phyloP scores from a whole-genome alignment of 1,140 invertebrate genomes.

The Adelges cooleyi region DNA sequence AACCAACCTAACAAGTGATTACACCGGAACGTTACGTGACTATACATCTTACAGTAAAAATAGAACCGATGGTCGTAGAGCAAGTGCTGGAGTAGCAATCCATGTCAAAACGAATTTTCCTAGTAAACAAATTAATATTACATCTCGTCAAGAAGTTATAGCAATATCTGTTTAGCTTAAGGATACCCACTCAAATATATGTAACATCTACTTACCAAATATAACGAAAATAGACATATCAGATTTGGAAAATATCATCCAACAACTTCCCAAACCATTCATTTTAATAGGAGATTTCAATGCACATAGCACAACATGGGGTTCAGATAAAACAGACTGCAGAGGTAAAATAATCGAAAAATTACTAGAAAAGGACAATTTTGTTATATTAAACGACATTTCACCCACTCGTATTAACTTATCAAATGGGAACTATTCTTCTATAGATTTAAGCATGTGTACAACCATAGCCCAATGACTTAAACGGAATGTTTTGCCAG shows the following conservation, averaged over 20 bases:
- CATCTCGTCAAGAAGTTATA: not conserved
- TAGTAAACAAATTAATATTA: not conserved
- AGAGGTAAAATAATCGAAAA: not conserved
- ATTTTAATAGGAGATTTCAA: not conserved
- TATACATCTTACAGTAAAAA: not conserved
- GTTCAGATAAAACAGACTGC: not conserved
- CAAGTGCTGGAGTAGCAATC: not conserved
- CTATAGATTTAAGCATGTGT: not conserved
- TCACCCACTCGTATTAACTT: not conserved
- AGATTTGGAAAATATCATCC: not conserved
- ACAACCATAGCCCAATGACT: not conserved
- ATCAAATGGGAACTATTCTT: not conserved
- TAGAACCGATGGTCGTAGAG: not conserved
- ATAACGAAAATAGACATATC: not conserved
- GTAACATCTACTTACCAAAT: not conserved
- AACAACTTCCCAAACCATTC: not conserved
- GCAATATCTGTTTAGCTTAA: not conserved
- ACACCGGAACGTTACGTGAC: not conserved
- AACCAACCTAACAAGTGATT: not conserved
- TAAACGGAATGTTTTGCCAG: constrained; percentile 5
- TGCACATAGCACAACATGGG: not conserved
- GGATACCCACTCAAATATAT: not conserved
- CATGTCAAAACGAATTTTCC: not conserved
- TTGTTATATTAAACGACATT: not conserved
- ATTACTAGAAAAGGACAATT: not conserved